Base-by-base conservation (phyloP, 2,113 vertebrate genomes). In the Calyptomena viridis region DNA sequence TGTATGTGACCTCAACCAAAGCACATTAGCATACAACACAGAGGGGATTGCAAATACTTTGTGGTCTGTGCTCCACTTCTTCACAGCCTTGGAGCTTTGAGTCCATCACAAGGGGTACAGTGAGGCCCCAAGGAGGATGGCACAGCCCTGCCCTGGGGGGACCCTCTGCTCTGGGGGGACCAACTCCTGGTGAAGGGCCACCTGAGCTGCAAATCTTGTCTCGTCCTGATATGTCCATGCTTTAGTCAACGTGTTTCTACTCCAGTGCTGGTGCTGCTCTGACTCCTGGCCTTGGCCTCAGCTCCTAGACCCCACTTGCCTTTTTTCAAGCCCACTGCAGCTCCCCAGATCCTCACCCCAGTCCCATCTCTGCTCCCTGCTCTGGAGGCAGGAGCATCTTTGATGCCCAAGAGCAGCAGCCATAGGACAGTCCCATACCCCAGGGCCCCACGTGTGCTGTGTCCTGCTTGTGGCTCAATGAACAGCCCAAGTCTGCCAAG, bases 211-310 rank as follows among this genome's bases (percentile, higher is more conserved):
- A 44, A 16, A 20, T 2, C 44, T 40, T 14, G 21, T 17, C 44
- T 53, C 14, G 8, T 20, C 52, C n/a, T 17, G 19, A 59, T 3
- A 22, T 7, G n/a, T 14, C 1, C 0, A 31, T 5, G 39, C 64
- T 83, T 72, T 66, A 12, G 25, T 60, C 27, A 14, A 12, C 1
- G 1, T 20, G 28, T 42, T 68, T 30, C 44, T 23, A 6, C 47
- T 42, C 31, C 47, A 19, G 55, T 12, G 62, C 25, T 28, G 30
- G 44, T 5, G 92, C n/a, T 59, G 19, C 31, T 30, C 58, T 31
- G 37, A 28, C 44, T 66, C 16, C 62, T 28, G 49, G 30, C 35
- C 47, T 62, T 56, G 55, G 9, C 14, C 53, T n/a, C 52, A 46
- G 42, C 28, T 62, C 17, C 74, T 46, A 52, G 21, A n/a, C 50